Evolutionary conservation across 1,140 invertebrate species (phyloP).

Genomic region (Polypedilum pembai): DNA sequence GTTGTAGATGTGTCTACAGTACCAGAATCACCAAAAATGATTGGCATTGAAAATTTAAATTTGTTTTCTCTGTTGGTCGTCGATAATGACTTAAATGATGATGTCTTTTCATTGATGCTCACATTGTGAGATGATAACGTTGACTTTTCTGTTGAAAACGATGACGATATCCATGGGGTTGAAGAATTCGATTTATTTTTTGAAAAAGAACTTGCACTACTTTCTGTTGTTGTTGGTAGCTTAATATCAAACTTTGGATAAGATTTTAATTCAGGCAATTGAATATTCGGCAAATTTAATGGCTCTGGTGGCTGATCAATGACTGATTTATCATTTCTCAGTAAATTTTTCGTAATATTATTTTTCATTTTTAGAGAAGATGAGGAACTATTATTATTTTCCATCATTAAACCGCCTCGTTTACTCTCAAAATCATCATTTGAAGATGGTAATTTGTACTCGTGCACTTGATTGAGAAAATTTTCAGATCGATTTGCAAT

Average conservation of each 20-base stretch:
- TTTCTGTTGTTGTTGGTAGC: constrained; percentile 34
- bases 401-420: neutral
- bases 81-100: neutral
- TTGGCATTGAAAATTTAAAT: constrained; percentile 19
- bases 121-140: neutral
- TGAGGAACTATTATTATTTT: neutral
- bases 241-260: constrained; percentile 53
- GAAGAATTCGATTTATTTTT: neutral
- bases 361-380: constrained; percentile 15
- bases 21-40: neutral
- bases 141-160: neutral
- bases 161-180: neutral
- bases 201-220: neutral
- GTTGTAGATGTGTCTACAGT: neutral
- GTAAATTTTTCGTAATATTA: constrained; percentile 21
- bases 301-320: constrained; percentile 43
- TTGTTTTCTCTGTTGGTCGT: neutral
- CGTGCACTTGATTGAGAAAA: constrained; percentile 36
- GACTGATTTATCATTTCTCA: constrained; percentile 37
- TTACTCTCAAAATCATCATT: constrained; percentile 21
- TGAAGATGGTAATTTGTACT: constrained; percentile 37
- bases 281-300: constrained; percentile 52
- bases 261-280: constrained; percentile 52
- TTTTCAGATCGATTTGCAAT: constrained; percentile 50
- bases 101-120: constrained; percentile 46